These are phyloP conservation scores for Syngnathus floridae DNA, from an alignment of 2,113 vertebrate species.

Conservation along the genomic window DNA sequence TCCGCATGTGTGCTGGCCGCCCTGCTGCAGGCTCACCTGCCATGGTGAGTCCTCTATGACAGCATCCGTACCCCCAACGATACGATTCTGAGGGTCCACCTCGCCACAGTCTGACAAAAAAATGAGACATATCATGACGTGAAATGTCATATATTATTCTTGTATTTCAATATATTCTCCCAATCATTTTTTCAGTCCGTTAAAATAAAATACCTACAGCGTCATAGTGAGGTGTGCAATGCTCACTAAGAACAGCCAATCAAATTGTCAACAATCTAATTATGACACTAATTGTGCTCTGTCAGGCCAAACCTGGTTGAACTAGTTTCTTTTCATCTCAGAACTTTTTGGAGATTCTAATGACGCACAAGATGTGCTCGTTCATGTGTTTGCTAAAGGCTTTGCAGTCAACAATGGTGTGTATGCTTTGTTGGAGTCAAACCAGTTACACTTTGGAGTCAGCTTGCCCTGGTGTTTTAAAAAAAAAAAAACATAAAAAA, in stretches of 20 bases:
- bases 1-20: slow-evolving; percentile 78
- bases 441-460: slow-evolving; percentile 1
- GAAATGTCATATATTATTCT: no score
- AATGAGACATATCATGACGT: not conserved
- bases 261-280: not conserved
- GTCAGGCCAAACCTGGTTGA: not conserved
- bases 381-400: not conserved
- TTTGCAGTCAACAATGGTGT: not conserved
- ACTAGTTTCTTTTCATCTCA: not conserved
- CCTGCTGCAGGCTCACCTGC: slow-evolving; percentile 85
- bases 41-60: slow-evolving; percentile 80
- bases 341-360: not conserved
- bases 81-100: slow-evolving; percentile 48
- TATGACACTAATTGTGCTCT: not conserved
- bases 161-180: no score
- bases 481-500: not conserved
- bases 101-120: slow-evolving; percentile 73
- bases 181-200: not conserved
- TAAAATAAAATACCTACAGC: not conserved
- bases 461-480: not conserved
- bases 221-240: not conserved
- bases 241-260: not conserved
- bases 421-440: slow-evolving; percentile 16
- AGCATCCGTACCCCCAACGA: slow-evolving; percentile 75
- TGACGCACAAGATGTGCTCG: not conserved